Evolutionary conservation across 2,888 invertebrate species (phyloP), one percentile per base, ranked within the genome.

Genomic region (Coenonympha glycerion): DNA sequence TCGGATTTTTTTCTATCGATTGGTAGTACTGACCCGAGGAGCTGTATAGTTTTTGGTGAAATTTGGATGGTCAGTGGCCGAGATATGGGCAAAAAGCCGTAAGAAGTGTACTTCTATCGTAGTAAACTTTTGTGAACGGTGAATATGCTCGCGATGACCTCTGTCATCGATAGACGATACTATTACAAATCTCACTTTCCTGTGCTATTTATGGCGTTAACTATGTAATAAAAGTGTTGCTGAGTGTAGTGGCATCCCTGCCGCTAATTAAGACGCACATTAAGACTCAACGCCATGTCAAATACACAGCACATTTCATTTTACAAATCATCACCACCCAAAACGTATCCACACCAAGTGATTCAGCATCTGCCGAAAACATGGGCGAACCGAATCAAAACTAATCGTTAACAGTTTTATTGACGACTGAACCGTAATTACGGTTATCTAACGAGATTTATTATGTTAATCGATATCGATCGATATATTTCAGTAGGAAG

Each of bases 221-320:
- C n/a, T n/a, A n/a, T n/a, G n/a, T n/a, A n/a, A n/a, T n/a, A n/a
- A n/a, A n/a, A n/a, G n/a, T n/a, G n/a, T n/a, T n/a, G n/a, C n/a
- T n/a, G n/a, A n/a, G n/a, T n/a, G n/a, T n/a, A n/a, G n/a, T 42
- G 48, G 5, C 50, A 56, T 30, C 39, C 53, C 52, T 53, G 49
- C 1, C 22, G 11, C 57, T 58, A 57, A 59, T 63, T 59, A 59
- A 59, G 45, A 51, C 24, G 15, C 21, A 52, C 48, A 52, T 49
- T 53, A 47, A 34, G 53, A 39, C 31, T 52, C 56, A 34, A 44
- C 39, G 18, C 13, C 28, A 46, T 60, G 64, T 61, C 63, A 63
- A 48, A 63, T n/a, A 63, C 57, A 60, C 48, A 63, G 63, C 57
- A 60, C 55, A 56, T 54, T 56, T 50, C 53, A 49, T 54, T 45